Conservation (phyloP, 2,113 vertebrate species). For the Hassar affinis region DNA sequence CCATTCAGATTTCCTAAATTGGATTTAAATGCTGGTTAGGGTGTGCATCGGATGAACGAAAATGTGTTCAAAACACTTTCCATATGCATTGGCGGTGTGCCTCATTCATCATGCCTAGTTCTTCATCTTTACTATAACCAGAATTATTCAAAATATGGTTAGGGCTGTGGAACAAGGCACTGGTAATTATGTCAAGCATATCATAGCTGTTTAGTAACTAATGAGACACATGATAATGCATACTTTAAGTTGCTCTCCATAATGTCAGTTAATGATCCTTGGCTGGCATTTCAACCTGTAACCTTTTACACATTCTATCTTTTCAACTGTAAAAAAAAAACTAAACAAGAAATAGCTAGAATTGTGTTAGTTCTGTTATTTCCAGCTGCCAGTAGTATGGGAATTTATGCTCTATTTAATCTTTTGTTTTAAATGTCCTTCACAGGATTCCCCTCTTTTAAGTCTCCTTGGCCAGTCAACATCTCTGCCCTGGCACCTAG, state of each 20-base stretch:
- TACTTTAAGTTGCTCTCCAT: background rate
- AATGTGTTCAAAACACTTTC: background rate
- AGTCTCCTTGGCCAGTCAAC: slow-evolving; percentile 87
- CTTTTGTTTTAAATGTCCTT: slow-evolving; percentile 7
- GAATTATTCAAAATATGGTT: background rate
- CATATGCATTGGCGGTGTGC: background rate
- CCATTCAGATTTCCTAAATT: background rate
- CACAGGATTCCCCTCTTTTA: slow-evolving; percentile 85
- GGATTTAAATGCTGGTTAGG: background rate
- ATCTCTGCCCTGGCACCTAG: slow-evolving; percentile 89
- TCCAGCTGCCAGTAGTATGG: background rate
- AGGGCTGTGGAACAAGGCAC: background rate
- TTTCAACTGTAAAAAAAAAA: background rate
- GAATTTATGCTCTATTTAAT: background rate
- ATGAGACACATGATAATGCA: background rate
- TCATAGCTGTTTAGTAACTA: background rate
- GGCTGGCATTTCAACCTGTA: background rate
- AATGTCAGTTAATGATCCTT: background rate
- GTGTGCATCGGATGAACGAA: background rate
- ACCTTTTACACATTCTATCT: background rate
- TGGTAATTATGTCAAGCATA: background rate
- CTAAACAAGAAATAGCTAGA: background rate
- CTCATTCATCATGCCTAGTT: background rate
- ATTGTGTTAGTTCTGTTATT: background rate
- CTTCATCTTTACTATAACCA: background rate